Evolutionary conservation across 2,888 invertebrate species (phyloP).

Genomic region (Cephus pulcher): DNA sequence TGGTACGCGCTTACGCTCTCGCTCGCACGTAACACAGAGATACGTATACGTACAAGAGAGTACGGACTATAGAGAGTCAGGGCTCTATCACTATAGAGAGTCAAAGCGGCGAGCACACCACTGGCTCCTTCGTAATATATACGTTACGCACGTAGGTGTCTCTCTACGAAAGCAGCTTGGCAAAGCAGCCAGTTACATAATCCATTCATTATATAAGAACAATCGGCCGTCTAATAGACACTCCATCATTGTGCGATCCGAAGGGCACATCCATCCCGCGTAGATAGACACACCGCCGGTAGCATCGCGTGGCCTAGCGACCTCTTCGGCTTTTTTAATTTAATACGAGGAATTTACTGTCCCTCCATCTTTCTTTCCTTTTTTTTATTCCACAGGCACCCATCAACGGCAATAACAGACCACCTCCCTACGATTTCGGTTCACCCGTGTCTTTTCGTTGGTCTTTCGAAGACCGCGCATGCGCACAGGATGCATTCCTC

Average conservation of each 20-base stretch:
- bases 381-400: background rate
- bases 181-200: conserved; percentile 63
- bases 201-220: conserved; percentile 66
- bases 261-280: conserved; percentile 22
- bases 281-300: background rate
- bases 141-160: conserved; percentile 21
- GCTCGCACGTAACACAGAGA: conserved; percentile 20
- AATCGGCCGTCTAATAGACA: conserved; percentile 64
- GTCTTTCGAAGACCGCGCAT: background rate
- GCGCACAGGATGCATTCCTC: background rate
- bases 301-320: background rate
- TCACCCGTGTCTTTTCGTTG: background rate
- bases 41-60: background rate
- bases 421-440: background rate
- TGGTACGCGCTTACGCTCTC: conserved; percentile 9
- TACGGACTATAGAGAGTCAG: background rate
- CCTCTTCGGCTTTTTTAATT: background rate
- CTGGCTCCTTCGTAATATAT: background rate
- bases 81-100: too few relatives aligned
- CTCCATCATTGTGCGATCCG: conserved; percentile 48
- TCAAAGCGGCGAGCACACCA: background rate
- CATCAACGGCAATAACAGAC: background rate
- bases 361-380: background rate
- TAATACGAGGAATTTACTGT: background rate
- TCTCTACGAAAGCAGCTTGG: conserved; percentile 33